Percentiles rank a stretch among this genome's conserved stretches.
phyloP scores from a whole-genome alignment of 37 sponge, comb jelly and placozoan species.

The Agelas oroides region DNA sequence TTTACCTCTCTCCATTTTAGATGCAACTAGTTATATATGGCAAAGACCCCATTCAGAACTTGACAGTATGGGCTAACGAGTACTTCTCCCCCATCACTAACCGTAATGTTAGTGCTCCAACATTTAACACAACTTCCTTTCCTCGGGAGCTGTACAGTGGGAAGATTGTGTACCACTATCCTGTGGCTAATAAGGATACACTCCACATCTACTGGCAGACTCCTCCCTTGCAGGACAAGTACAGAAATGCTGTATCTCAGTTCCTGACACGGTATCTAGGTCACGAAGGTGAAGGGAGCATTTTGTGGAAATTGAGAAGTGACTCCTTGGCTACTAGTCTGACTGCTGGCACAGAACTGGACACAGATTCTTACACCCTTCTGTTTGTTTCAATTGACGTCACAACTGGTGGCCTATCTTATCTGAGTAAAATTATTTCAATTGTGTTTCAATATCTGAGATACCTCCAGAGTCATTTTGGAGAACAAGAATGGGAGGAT shows the following conservation, averaged over 20 bases:
- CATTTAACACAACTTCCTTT: constrained; percentile 41
- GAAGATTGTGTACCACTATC: constrained; percentile 48
- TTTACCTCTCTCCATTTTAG: constrained; percentile 18
- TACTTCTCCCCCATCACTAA: constrained; percentile 79
- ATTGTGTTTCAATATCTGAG: constrained; percentile 41
- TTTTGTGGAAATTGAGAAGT: constrained; percentile 23
- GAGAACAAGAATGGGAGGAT: constrained; percentile 42
- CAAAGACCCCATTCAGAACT: constrained; percentile 51
- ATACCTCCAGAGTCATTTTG: constrained; percentile 9
- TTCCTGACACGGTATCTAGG: constrained; percentile 61
- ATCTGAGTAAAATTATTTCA: constrained; percentile 42
- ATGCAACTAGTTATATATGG: constrained; percentile 91
- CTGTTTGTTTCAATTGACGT: constrained; percentile 24
- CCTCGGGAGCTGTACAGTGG: constrained; percentile 33
- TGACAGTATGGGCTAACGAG: constrained; percentile 40
- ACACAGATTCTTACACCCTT: constrained; percentile 49
- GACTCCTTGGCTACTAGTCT: constrained; percentile 35
- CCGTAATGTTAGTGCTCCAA: constrained; percentile 20
- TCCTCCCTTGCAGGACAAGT: constrained; percentile 5
- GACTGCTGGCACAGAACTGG: constrained; percentile 17
- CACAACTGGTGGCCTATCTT: constrained; percentile 35
- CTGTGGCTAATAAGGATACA: constrained; percentile 34
- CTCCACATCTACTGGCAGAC: constrained; percentile 68
- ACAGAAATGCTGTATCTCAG: constrained; percentile 20
- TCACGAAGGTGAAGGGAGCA: constrained; percentile 57